A percentile compares a stretch with the other conserved stretches of the same genome.
phyloP scores from a whole-genome alignment of 1,140 invertebrate species.

The Scaptomyza graminum region DNA sequence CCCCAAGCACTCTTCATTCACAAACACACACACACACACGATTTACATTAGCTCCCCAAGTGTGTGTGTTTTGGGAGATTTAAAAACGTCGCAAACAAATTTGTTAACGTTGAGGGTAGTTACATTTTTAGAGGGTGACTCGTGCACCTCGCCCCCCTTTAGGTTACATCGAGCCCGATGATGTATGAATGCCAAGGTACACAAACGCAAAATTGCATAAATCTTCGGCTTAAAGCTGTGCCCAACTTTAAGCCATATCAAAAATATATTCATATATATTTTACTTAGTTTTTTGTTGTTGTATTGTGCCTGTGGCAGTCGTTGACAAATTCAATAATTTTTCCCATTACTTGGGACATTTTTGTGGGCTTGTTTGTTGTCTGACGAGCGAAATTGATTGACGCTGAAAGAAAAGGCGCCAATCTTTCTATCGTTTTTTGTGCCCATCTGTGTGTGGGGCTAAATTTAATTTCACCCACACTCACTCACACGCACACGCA shows the following conservation, averaged over 20 bases:
- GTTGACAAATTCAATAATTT: conserved; percentile 84
- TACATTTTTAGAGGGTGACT: conserved; percentile 29
- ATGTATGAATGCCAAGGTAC: conserved; percentile 79
- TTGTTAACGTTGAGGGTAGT: conserved; percentile 78
- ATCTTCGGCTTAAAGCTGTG: conserved; percentile 64
- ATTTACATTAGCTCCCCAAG: conserved; percentile 70
- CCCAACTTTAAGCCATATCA: conserved; percentile 30
- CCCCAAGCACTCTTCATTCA: background rate
- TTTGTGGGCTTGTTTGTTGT: conserved; percentile 70
- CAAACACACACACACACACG: conserved; percentile 46
- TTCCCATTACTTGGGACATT: conserved; percentile 75
- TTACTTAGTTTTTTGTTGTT: background rate
- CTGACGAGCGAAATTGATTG: conserved; percentile 76
- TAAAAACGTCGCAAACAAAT: conserved; percentile 83
- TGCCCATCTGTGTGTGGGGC: conserved; percentile 13
- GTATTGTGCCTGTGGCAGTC: conserved; percentile 56
- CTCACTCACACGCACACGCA: conserved; percentile 10
- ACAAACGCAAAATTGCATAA: conserved; percentile 69
- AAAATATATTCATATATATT: conserved; percentile 2
- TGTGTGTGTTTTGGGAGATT: conserved; percentile 59
- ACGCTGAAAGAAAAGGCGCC: conserved; percentile 64
- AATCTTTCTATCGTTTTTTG: conserved; percentile 6
- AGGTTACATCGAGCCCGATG: conserved; percentile 48
- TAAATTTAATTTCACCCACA: conserved; percentile 73
- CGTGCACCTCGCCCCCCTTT: background rate